These are phyloP conservation scores for Pandemis corylana DNA, from an alignment of 2,888 invertebrate genomes.

Conservation along the genomic window DNA sequence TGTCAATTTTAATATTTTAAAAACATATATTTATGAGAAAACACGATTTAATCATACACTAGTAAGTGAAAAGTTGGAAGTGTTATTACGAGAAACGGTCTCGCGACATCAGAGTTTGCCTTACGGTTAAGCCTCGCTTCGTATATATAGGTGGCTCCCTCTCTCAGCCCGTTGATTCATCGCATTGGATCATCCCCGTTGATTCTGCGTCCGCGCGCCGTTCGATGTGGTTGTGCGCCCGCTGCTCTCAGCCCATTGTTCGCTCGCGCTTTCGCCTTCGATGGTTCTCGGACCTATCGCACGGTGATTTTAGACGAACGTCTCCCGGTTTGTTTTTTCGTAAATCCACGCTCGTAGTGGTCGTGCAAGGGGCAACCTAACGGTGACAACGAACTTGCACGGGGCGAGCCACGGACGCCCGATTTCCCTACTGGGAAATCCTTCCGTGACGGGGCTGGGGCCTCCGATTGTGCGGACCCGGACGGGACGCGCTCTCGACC, in stretches of 20 bases:
- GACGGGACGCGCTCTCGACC: not conserved
- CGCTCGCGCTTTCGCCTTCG: not conserved
- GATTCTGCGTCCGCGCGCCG: not conserved
- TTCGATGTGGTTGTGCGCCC: not conserved
- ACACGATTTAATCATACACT: too few relatives aligned
- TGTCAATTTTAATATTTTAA: too few relatives aligned
- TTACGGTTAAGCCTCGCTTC: too few relatives aligned
- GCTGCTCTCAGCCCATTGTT: not conserved
- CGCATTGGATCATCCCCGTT: too few relatives aligned
- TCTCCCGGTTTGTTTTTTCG: not conserved
- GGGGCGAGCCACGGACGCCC: not conserved
- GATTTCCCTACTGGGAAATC: not conserved
- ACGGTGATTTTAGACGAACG: not conserved
- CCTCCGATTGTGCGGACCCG: not conserved
- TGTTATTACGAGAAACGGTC: too few relatives aligned
- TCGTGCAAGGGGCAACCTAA: not conserved
- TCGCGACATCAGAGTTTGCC: too few relatives aligned
- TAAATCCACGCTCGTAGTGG: not conserved
- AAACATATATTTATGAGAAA: too few relatives aligned
- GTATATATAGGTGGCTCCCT: too few relatives aligned
- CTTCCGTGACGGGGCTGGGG: slow-evolving; percentile 3
- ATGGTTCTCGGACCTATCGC: not conserved
- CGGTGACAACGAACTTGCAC: not conserved
- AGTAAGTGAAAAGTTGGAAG: too few relatives aligned
- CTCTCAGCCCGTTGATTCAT: too few relatives aligned